Percentiles rank a stretch among this genome's conserved stretches.
These are phyloP conservation scores for Aix galericulata DNA, from an alignment of 2,113 vertebrate species.

Conservation along the genomic window DNA sequence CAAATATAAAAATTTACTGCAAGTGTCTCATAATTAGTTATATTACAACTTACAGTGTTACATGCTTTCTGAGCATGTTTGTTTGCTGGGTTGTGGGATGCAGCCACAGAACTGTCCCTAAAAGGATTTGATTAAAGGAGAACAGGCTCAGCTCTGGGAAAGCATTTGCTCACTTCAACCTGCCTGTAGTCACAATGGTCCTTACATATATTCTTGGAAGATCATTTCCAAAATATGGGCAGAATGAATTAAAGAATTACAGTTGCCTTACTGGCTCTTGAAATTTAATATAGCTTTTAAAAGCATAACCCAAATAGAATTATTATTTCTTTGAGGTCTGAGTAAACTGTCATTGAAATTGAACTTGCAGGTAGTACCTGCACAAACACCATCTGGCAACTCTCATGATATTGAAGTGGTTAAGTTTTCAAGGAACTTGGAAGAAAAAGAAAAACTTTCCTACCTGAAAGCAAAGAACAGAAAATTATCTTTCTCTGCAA, in stretches of 20 bases:
- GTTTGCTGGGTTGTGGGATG: neutral
- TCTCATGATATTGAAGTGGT: accelerated
- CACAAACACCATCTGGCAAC: neutral
- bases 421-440: neutral
- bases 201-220: neutral
- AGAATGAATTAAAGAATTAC: neutral
- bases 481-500: neutral
- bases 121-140: neutral
- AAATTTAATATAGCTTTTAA: neutral
- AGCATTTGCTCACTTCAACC: neutral
- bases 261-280: neutral
- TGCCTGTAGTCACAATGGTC: neutral
- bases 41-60: neutral
- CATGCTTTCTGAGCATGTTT: neutral
- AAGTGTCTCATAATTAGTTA: neutral
- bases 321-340: neutral
- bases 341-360: neutral
- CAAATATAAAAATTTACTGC: neutral
- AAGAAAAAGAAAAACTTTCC: neutral
- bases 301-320: neutral
- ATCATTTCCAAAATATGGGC: neutral
- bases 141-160: neutral
- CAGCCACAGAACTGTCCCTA: neutral
- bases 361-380: neutral
- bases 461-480: neutral